phyloP scores from a whole-genome alignment of 1,140 invertebrate genomes.

The Apis cerana region DNA sequence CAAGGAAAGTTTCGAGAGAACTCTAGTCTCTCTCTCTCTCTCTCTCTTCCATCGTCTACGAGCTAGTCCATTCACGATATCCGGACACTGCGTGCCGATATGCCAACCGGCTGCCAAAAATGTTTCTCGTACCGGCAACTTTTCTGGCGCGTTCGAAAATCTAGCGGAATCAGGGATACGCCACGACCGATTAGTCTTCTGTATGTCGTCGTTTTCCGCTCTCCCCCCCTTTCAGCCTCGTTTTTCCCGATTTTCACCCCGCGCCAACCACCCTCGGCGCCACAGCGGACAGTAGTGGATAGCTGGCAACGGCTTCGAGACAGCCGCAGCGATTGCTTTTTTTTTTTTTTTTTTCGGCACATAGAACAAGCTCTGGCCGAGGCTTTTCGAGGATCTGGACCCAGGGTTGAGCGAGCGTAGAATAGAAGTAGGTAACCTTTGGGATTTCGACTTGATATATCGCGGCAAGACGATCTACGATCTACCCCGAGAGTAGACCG shows the following conservation, averaged over 20 bases:
- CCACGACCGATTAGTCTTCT: slow-evolving; percentile 24
- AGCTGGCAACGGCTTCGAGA: neutral
- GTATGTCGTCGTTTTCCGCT: neutral
- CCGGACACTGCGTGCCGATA: slow-evolving; percentile 38
- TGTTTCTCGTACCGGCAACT: slow-evolving; percentile 66
- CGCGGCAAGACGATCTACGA: slow-evolving; percentile 45
- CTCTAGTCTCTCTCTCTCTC: slow-evolving; percentile 53
- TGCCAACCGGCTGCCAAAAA: slow-evolving; percentile 72
- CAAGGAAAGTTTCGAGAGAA: slow-evolving; percentile 75
- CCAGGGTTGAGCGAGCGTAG: neutral
- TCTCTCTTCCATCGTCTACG: no score
- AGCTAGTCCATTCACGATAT: slow-evolving; percentile 70
- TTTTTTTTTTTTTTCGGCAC: slow-evolving; percentile 9
- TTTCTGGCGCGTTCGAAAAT: slow-evolving; percentile 74
- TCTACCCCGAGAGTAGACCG: slow-evolving; percentile 8
- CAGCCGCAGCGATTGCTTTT: slow-evolving; percentile 3
- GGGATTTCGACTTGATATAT: slow-evolving; percentile 49
- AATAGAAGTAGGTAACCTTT: slow-evolving; percentile 46
- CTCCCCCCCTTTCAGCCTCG: neutral
- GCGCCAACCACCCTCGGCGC: neutral
- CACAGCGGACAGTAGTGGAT: neutral
- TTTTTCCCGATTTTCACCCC: slow-evolving; percentile 13
- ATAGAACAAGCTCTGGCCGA: slow-evolving; percentile 5
- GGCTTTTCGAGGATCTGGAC: slow-evolving; percentile 30
- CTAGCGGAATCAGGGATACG: neutral